phyloP scores from a whole-genome alignment of 1,140 invertebrate genomes.

The Caenorhabditis elegans region DNA sequence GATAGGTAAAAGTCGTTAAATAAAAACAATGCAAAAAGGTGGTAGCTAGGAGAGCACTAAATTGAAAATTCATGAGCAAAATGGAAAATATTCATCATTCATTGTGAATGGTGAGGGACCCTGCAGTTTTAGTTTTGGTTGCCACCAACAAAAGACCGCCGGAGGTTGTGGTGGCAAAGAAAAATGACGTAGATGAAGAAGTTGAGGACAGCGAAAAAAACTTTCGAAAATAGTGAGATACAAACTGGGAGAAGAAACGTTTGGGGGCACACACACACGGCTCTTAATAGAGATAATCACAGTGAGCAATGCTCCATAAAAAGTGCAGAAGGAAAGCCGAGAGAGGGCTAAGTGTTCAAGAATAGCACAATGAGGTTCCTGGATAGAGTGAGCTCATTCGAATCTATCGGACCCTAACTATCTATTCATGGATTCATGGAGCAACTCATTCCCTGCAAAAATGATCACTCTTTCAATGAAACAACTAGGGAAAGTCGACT shows the following conservation, averaged over 20 bases:
- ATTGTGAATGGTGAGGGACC: background rate
- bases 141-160: constrained; percentile 21
- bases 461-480: background rate
- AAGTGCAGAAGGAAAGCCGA: background rate
- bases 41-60: background rate
- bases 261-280: too few species aligned
- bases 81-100: constrained; percentile 29
- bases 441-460: constrained; percentile 9
- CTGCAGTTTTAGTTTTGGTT: constrained; percentile 20
- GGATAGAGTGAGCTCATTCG: background rate
- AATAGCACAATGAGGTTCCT: constrained; percentile 17
- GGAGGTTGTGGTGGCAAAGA: background rate
- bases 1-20: too few species aligned
- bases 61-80: constrained; percentile 19
- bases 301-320: background rate
- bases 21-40: background rate
- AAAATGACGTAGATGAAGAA: constrained; percentile 1
- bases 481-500: too few species aligned
- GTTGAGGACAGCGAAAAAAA: background rate
- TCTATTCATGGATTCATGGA: constrained; percentile 13
- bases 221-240: background rate
- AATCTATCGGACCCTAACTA: background rate
- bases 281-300: constrained; percentile 19
- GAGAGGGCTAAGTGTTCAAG: background rate
- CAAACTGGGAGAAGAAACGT: background rate